Evolutionary conservation across 2,888 invertebrate genomes (phyloP).

Genomic region (Latrodectus elegans): DNA sequence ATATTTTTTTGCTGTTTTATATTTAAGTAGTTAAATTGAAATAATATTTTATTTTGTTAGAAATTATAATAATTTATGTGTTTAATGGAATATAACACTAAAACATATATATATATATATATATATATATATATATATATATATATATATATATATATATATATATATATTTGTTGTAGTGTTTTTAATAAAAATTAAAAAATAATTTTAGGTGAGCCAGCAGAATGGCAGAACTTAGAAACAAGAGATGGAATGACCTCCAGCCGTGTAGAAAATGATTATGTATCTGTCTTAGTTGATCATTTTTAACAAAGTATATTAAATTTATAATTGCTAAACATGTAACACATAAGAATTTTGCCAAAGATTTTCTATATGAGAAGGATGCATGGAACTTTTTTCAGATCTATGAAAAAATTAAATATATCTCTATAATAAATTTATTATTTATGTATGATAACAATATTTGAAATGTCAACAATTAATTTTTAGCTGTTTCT

Average conservation of each 20-base stretch:
- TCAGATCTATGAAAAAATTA: not conserved
- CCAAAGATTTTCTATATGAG: constrained; percentile 66
- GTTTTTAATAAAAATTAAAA: too few species aligned
- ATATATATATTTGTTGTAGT: too few species aligned
- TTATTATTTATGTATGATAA: not conserved
- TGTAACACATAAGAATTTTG: constrained; percentile 46
- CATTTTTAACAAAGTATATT: constrained; percentile 81
- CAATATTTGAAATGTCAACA: too few species aligned
- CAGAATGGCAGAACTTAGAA: constrained; percentile 88
- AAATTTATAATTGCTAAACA: constrained; percentile 11
- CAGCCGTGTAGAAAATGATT: constrained; percentile 86
- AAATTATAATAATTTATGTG: too few species aligned
- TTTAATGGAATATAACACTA: too few species aligned
- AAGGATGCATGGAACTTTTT: constrained; percentile 5
- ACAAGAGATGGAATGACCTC: constrained; percentile 83
- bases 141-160: too few species aligned
- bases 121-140: too few species aligned
- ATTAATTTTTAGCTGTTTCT: too few species aligned
- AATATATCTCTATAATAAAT: not conserved
- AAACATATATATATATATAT: too few species aligned
- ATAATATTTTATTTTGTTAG: too few species aligned
- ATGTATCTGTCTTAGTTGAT: constrained; percentile 92
- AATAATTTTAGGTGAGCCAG: constrained; percentile 74
- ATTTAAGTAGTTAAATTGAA: too few species aligned
- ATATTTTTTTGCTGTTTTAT: too few species aligned